Conservation (phyloP, 2,797 vertebrate species). For the Margarornis squamiger region DNA sequence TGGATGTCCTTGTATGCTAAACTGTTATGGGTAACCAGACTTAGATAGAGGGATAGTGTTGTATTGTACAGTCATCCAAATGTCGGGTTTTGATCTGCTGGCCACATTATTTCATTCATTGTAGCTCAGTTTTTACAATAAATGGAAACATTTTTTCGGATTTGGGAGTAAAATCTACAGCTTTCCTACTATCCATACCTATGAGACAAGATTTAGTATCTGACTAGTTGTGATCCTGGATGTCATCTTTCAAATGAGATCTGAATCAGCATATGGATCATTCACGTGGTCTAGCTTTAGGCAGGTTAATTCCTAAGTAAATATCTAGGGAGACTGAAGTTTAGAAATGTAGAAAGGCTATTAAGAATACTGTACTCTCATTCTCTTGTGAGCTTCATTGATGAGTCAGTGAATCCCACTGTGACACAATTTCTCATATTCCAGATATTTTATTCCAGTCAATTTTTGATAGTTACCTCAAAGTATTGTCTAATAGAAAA, state of each 20-base stretch:
- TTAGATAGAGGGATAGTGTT: not conserved
- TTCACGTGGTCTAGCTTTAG: not conserved
- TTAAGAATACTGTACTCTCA: not conserved
- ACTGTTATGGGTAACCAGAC: not conserved
- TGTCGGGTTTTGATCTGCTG: not conserved
- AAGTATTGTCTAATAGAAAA: not conserved
- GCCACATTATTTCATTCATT: not conserved
- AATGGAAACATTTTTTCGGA: not conserved
- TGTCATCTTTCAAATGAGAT: not conserved
- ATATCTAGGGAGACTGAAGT: not conserved
- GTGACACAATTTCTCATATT: not conserved
- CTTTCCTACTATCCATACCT: not conserved
- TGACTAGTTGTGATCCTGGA: not conserved
- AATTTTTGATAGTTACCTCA: not conserved
- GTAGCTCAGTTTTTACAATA: not conserved
- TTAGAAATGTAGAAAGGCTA: not conserved
- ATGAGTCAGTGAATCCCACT: not conserved
- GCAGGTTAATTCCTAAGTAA: not conserved
- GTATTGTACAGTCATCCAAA: not conserved
- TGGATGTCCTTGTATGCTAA: not conserved
- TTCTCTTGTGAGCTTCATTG: not conserved
- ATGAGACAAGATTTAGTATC: not conserved
- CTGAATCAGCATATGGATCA: not conserved
- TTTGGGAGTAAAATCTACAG: not conserved
- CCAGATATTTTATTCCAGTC: not conserved